phyloP scores from a whole-genome alignment of 1,140 invertebrate species.

The Cotesia glomerata region DNA sequence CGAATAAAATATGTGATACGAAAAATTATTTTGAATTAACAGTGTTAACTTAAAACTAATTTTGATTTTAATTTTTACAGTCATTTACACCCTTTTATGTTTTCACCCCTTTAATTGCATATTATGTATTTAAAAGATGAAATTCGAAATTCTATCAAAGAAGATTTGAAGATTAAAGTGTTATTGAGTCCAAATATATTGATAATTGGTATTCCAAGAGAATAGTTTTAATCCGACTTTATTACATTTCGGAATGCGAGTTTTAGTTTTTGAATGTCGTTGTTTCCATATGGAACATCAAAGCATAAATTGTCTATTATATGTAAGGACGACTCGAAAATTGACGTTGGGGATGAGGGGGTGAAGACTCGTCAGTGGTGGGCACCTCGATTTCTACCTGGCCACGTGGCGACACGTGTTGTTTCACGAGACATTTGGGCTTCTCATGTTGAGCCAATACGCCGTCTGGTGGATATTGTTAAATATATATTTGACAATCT shows the following conservation, averaged over 20 bases:
- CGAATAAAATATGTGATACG: no score
- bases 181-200: background rate
- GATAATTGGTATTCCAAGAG: background rate
- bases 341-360: slow-evolving; percentile 4
- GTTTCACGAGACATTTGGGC: slow-evolving; percentile 29
- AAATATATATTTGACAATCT: background rate
- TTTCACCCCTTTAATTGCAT: no score
- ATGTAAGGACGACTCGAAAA: slow-evolving; percentile 5
- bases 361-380: slow-evolving; percentile 22
- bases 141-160: no score
- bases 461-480: slow-evolving; percentile 22
- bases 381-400: slow-evolving; percentile 33
- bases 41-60: no score
- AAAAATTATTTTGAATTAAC: no score
- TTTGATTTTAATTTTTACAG: no score
- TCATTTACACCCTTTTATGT: no score
- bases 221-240: background rate
- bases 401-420: slow-evolving; percentile 38
- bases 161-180: background rate
- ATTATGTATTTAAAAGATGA: no score
- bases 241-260: background rate
- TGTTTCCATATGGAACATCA: background rate
- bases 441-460: slow-evolving; percentile 18
- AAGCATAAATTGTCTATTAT: slow-evolving; percentile 6
- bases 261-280: background rate